Conservation (phyloP, 2,113 vertebrate species). For the Macquaria ambigua region DNA sequence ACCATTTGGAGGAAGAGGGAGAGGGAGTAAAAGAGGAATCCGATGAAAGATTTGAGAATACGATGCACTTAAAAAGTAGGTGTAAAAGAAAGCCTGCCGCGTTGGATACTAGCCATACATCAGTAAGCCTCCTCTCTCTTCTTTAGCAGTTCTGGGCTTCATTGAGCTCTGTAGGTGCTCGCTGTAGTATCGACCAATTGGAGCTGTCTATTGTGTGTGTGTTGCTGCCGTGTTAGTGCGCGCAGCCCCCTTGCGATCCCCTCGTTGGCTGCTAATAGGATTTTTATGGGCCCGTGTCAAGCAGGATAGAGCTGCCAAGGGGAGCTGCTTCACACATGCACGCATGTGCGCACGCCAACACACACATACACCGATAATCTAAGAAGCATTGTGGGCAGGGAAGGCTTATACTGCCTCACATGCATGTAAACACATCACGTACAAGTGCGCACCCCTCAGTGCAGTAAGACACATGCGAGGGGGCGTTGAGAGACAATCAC, state of each 20-base stretch:
- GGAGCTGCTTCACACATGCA: constrained; percentile 58
- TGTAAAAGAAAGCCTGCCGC: constrained; percentile 46
- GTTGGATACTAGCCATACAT: constrained; percentile 62
- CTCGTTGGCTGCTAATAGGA: constrained; percentile 80
- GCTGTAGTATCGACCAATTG: constrained; percentile 58
- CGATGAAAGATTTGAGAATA: constrained; percentile 21
- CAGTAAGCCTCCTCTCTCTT: constrained; percentile 65
- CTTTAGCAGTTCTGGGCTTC: constrained; percentile 50
- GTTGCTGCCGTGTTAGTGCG: constrained; percentile 45
- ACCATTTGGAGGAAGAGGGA: constrained; percentile 84
- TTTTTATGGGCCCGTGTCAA: constrained; percentile 81
- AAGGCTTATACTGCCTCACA: constrained; percentile 47
- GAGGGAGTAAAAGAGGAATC: constrained; percentile 64
- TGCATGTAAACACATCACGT: constrained; percentile 40
- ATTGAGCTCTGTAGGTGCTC: constrained; percentile 64
- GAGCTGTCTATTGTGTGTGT: constrained; percentile 44
- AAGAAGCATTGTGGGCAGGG: constrained; percentile 40
- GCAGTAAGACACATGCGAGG: constrained; percentile 39
- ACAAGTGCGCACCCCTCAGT: constrained; percentile 19
- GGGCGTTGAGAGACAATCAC: constrained; percentile 71
- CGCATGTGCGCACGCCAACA: constrained; percentile 35
- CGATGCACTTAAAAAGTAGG: constrained; percentile 34
- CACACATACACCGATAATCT: constrained; percentile 49
- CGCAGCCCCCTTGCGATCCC: constrained; percentile 57
- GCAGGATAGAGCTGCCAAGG: constrained; percentile 72